Base-by-base conservation (phyloP, 2,797 vertebrate species). In the Diglossa cyanea region DNA sequence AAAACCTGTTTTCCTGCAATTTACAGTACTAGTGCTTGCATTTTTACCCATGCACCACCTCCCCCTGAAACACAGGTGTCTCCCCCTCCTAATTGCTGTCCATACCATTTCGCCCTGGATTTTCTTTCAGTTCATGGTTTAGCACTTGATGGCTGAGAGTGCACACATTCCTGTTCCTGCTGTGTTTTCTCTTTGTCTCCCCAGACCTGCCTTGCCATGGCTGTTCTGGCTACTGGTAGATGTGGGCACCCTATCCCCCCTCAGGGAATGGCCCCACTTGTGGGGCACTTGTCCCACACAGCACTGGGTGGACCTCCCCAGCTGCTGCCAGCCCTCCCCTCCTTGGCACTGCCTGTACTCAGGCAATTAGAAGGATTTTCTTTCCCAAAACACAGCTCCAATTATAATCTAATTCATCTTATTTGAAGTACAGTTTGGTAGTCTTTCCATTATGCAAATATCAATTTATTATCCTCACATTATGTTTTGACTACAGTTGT, bases 391-490 rank as follows among this genome's bases (percentile, higher is more conserved):
- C 89, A 92, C 92, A 85, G 70, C 66, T 92, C 86, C 95, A 96
- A 97, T 96, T 96, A 96, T 83, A 96, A 95, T 92, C 68, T 74
- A 96, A 86, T 95, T 97, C 86, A 87, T 76, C 79, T 92, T 97
- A 88, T 92, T 90, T 88, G 93, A 96, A 96, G 82, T 95, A 93
- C 68, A 75, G 79, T 96, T 97, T 90, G 88, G 86, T 95, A 92
- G 86, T 77, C 77, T 87, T 95, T 91, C 90, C 85, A 96, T 96
- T 95, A 96, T 95, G 82, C 94, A 97, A 97, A 95, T 97, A 92
- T 74, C 95, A 93, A 96, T 95, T 95, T 96, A 96, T 97, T 97
- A 96, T 96, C 92, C 90, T 93, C 78, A 93, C 93, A 93, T 94
- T 95, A 80, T 96, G 86, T 95, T 97, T 93, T 97, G 93, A 96